Evolutionary conservation across 2,797 vertebrate genomes (phyloP).

Genomic region (Chiropotes sagulatus): DNA sequence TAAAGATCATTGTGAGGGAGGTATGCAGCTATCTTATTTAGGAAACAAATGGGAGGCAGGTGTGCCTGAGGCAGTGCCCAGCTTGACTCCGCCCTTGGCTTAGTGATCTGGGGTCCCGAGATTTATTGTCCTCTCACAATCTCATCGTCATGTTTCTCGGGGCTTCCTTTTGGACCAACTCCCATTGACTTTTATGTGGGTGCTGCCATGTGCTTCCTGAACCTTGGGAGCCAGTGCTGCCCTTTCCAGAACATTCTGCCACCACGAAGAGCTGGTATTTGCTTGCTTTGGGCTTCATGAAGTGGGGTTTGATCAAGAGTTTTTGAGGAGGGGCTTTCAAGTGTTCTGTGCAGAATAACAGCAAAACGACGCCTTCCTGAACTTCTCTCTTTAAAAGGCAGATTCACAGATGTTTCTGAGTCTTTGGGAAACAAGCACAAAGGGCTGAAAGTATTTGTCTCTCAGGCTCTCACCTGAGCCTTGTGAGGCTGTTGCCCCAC

Average conservation of each 20-base stretch:
- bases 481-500: background rate
- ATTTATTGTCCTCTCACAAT: no score
- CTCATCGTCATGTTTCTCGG: background rate
- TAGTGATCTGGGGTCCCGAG: no score
- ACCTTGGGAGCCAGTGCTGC: fast-evolving
- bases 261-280: background rate
- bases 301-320: background rate
- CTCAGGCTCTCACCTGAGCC: background rate
- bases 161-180: background rate
- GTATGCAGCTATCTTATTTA: no score
- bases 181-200: background rate
- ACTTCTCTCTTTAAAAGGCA: background rate
- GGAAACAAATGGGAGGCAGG: no score
- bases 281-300: background rate
- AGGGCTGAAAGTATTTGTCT: background rate
- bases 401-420: background rate
- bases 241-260: background rate
- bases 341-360: background rate
- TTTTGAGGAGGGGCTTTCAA: background rate
- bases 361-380: background rate
- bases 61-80: no score
- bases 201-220: background rate
- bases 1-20: no score
- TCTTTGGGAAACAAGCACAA: background rate
- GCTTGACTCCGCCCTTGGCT: no score